Conservation (phyloP, 2,888 invertebrate genomes). For the Leptopterna dolabrata region DNA sequence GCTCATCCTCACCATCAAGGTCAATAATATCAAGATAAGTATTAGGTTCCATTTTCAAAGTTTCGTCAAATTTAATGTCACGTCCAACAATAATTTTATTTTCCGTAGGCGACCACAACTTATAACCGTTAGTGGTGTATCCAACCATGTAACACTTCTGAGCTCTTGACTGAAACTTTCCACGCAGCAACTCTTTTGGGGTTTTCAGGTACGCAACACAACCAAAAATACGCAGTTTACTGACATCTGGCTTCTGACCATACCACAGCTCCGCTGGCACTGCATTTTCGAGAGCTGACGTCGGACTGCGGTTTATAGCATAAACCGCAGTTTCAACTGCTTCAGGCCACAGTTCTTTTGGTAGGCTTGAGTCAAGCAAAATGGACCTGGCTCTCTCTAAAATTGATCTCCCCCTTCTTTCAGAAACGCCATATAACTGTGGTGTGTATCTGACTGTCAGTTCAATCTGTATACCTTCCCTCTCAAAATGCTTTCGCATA, state of each 20-base stretch:
- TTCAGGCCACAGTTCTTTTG: slow-evolving; percentile 64
- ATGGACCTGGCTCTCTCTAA: slow-evolving; percentile 61
- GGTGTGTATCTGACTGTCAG: slow-evolving; percentile 54
- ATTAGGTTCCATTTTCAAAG: not conserved
- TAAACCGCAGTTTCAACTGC: slow-evolving; percentile 63
- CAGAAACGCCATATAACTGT: slow-evolving; percentile 56
- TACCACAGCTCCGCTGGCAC: slow-evolving; percentile 64
- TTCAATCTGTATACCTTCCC: slow-evolving; percentile 49
- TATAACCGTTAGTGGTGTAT: slow-evolving; percentile 61
- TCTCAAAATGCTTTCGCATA: slow-evolving; percentile 50
- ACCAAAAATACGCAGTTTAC: slow-evolving; percentile 64
- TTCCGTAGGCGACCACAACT: slow-evolving; percentile 60
- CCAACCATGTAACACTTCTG: slow-evolving; percentile 62
- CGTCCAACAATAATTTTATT: slow-evolving; percentile 56
- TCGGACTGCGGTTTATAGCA: slow-evolving; percentile 63
- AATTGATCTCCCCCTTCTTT: slow-evolving; percentile 60
- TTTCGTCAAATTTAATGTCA: too few relatives aligned
- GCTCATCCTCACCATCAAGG: not conserved
- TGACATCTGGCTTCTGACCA: slow-evolving; percentile 62
- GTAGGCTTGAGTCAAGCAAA: slow-evolving; percentile 62
- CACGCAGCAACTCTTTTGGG: slow-evolving; percentile 54
- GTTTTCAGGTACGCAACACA: slow-evolving; percentile 62
- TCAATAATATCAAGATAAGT: too few relatives aligned
- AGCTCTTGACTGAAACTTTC: slow-evolving; percentile 63
- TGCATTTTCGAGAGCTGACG: slow-evolving; percentile 51